Evolutionary conservation across 2,113 vertebrate genomes (phyloP).

Genomic region (Scomber japonicus): DNA sequence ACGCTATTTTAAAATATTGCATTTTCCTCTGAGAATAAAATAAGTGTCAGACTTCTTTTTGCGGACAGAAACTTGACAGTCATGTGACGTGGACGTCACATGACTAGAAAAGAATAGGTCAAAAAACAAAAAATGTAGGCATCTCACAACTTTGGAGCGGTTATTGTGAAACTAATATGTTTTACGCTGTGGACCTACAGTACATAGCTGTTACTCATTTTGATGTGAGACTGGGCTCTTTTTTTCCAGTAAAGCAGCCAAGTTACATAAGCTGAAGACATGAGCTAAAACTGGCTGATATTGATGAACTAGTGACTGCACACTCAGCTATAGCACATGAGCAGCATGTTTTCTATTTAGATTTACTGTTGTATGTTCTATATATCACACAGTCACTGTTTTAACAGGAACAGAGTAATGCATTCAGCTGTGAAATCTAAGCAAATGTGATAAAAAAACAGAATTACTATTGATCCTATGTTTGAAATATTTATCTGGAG

Average conservation of each 20-base stretch:
- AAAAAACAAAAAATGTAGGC: too few species aligned
- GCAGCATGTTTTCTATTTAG: background rate
- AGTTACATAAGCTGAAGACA: background rate
- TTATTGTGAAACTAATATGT: too few species aligned
- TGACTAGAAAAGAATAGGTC: too few species aligned
- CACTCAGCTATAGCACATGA: background rate
- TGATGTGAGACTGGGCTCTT: too few species aligned
- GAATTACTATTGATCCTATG: conserved; percentile 35
- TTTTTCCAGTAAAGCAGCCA: background rate
- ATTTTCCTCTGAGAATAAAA: too few species aligned
- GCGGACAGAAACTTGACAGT: too few species aligned
- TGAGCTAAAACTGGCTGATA: conserved; percentile 1
- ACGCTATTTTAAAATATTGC: too few species aligned
- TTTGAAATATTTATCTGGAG: conserved; percentile 21
- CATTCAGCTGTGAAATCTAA: conserved; percentile 20
- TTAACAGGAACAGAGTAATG: background rate
- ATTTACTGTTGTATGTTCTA: background rate
- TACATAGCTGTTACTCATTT: too few species aligned
- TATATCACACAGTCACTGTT: background rate
- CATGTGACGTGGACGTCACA: too few species aligned
- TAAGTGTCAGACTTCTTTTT: too few species aligned
- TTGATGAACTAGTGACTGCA: background rate
- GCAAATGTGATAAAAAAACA: conserved; percentile 16
- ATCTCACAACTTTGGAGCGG: too few species aligned
- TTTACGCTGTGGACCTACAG: too few species aligned